Conservation (phyloP, 2,888 invertebrate species). For the Callimorpha dominula region DNA sequence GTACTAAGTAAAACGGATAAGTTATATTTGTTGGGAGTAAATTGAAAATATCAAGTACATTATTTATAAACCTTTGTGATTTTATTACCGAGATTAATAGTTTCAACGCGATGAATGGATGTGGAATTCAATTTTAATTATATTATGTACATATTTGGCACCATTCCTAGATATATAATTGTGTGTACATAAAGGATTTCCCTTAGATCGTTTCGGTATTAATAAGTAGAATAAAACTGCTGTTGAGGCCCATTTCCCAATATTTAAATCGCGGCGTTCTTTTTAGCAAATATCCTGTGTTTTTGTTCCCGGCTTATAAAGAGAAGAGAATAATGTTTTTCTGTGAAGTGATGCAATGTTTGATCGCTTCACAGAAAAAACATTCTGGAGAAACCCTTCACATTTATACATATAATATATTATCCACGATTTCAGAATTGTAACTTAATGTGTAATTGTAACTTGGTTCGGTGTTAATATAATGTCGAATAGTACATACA, state of each 20-base stretch:
- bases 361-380: no score
- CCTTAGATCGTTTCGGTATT: conserved; percentile 17
- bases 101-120: not conserved
- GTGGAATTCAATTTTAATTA: no score
- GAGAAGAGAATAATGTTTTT: no score
- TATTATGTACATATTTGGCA: no score
- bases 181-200: conserved; percentile 9
- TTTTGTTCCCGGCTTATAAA: not conserved
- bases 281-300: not conserved
- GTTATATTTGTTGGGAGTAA: conserved; percentile 22
- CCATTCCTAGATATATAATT: not conserved
- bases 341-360: no score
- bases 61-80: not conserved
- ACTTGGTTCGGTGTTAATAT: not conserved
- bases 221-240: conserved; percentile 38
- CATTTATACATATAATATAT: no score
- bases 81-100: not conserved
- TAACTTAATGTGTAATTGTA: not conserved
- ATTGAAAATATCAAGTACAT: not conserved
- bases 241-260: conserved; percentile 19
- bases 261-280: not conserved
- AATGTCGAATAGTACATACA: not conserved
- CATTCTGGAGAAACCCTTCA: no score
- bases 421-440: not conserved
- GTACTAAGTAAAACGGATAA: conserved; percentile 6